Evolutionary conservation across 2,797 vertebrate species (phyloP).

Genomic region (Falco cherrug): DNA sequence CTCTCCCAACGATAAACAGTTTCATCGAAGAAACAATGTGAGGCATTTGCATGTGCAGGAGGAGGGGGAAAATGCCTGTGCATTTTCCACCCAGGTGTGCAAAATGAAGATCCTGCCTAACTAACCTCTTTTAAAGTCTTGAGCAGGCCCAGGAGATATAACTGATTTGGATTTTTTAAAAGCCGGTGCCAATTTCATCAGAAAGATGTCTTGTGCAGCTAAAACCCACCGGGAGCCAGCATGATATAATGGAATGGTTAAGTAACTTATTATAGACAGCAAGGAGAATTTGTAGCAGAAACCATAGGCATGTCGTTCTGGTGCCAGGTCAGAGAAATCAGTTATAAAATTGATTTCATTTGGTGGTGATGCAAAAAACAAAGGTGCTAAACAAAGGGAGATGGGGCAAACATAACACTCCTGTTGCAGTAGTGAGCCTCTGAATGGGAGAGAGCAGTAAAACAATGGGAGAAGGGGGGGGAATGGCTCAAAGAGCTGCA

Average conservation of each 20-base stretch:
- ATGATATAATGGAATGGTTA: slow-evolving; percentile 60
- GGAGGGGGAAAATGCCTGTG: neutral
- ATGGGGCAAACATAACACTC: neutral
- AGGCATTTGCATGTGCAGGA: neutral
- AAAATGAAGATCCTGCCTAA: neutral
- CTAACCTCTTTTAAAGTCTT: slow-evolving; percentile 36
- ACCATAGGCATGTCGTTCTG: slow-evolving; percentile 25
- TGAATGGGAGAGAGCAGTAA: neutral
- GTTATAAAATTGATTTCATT: neutral
- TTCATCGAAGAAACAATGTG: neutral
- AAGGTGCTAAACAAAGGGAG: slow-evolving; percentile 7
- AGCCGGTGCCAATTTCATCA: slow-evolving; percentile 35
- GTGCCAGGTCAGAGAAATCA: slow-evolving; percentile 41
- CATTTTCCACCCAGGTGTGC: slow-evolving; percentile 1
- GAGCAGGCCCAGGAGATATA: slow-evolving; percentile 6
- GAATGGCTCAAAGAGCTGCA: neutral
- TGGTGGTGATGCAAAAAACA: neutral
- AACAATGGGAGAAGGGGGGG: neutral
- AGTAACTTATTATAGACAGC: slow-evolving; percentile 60
- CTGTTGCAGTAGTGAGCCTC: neutral
- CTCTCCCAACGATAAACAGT: neutral
- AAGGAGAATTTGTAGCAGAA: slow-evolving; percentile 47
- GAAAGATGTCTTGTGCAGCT: slow-evolving; percentile 1
- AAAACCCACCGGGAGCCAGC: slow-evolving; percentile 16
- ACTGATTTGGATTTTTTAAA: slow-evolving; percentile 54